A percentile compares a stretch with the other conserved stretches of the same genome.
Evolutionary conservation across 2,888 invertebrate genomes (phyloP).

Genomic region (Allygus modestus): DNA sequence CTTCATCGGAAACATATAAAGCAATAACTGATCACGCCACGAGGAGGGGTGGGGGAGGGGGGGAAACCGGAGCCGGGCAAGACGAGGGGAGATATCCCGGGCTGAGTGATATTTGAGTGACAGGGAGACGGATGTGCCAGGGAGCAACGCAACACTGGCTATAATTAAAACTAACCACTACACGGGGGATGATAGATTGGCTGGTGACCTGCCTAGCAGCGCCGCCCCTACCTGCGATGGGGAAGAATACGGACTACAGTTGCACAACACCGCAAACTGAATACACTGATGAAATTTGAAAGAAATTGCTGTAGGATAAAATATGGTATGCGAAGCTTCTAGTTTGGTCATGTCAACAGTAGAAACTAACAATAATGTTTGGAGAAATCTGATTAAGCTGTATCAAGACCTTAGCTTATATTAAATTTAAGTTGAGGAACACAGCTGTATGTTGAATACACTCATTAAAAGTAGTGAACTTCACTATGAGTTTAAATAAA

Average conservation of each 20-base stretch:
- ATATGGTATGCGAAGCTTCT: too few species aligned
- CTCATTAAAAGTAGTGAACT: too few species aligned
- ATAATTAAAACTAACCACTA: slow-evolving; percentile 52
- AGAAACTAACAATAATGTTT: too few species aligned
- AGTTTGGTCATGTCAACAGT: too few species aligned
- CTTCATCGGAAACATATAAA: slow-evolving; percentile 47
- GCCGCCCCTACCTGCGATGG: background rate
- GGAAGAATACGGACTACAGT: background rate
- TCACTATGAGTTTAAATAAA: too few species aligned
- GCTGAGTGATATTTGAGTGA: slow-evolving; percentile 51
- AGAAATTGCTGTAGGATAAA: too few species aligned
- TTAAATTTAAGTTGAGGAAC: too few species aligned
- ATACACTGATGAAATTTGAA: too few species aligned
- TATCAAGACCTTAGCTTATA: too few species aligned
- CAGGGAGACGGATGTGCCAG: slow-evolving; percentile 43
- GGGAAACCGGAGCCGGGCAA: background rate
- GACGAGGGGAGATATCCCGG: slow-evolving; percentile 2
- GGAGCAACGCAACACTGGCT: slow-evolving; percentile 32
- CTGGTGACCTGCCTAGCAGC: background rate
- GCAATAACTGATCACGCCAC: slow-evolving; percentile 41
- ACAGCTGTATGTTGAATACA: too few species aligned
- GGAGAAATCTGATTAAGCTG: too few species aligned
- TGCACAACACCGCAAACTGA: too few species aligned
- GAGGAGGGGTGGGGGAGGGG: background rate
- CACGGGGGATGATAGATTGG: slow-evolving; percentile 41